Base-by-base conservation (phyloP, 2,888 invertebrate species). In the Sthenelais limicola region DNA sequence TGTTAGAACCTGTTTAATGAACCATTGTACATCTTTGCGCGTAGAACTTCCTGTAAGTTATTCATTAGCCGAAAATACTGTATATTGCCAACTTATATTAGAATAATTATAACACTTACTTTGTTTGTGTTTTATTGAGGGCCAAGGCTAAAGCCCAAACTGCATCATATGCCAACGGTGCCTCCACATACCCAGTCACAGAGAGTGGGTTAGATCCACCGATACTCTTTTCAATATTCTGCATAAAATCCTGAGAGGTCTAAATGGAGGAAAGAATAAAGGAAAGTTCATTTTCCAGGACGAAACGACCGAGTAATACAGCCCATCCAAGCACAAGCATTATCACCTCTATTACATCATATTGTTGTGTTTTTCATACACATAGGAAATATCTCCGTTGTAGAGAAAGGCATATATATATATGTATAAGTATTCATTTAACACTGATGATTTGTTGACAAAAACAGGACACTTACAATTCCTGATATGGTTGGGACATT, bases 131-230 rank as follows among this genome's bases (percentile, higher is more conserved):
- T 89, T 96, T 97, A 89, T 99, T 98, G 85, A 99, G 95, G 21
- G 99, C 97, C 84, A 99, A 90, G 48, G 98, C 98, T 38, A 98
- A 94, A 49, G 98, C 96, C 99, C 99, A 99, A 66, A 99, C 96
- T 12, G 99, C 99, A 89, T 99, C 99, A 87, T 99, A 99, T 56
- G 99, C 99, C 72, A 99, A 89, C 0, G 99, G 99, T 7, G 99
- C 98, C 89, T 99, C 99, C 85, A 89, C 89, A 89, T 97, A 97
- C 15, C 98, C 97, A 0, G 84, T 82, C 21, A 86, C 82, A 15
- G 78, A 77, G n/a, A 77, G 62, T 33, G 82, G 81, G 71, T 93
- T 93, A 76, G 94, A 93, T 86, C 93, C 94, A 88, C 92, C 92
- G 70, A 97, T 90, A 73, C 93, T 92, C 80, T 92, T 91, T 88